Conservation (phyloP, 2,888 invertebrate genomes). For the Bugula neritina region DNA sequence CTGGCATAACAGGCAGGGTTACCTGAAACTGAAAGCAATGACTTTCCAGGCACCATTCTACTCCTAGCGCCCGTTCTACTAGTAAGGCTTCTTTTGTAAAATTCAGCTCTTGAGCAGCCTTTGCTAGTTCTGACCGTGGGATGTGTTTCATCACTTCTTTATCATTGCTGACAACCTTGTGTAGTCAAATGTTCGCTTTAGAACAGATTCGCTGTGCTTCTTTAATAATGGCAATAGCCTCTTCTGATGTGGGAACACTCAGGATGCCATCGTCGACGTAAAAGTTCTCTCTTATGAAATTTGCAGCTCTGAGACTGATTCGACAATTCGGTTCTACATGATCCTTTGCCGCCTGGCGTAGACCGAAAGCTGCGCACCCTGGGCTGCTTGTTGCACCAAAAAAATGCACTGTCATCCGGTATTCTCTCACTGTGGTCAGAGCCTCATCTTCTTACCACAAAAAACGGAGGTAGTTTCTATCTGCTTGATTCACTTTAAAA, state of each 20-base stretch:
- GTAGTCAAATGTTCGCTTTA: not conserved
- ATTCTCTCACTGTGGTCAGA: not conserved
- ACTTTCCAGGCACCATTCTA: not conserved
- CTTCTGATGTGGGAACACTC: not conserved
- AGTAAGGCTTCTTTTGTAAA: not conserved
- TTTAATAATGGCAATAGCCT: not conserved
- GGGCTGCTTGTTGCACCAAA: slow-evolving; percentile 27
- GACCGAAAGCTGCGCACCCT: slow-evolving; percentile 26
- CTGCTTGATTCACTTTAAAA: slow-evolving; percentile 11
- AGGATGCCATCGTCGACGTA: not conserved
- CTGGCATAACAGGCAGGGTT: not conserved
- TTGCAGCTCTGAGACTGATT: not conserved
- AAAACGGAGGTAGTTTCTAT: slow-evolving; percentile 28
- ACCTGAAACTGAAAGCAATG: not conserved
- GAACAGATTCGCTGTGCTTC: not conserved
- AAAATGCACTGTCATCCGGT: slow-evolving; percentile 27
- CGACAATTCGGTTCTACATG: not conserved
- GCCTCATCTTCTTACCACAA: slow-evolving; percentile 26
- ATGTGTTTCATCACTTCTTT: not conserved
- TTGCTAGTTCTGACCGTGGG: not conserved
- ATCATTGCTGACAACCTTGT: not conserved
- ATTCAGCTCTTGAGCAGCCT: not conserved
- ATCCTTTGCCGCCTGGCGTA: not conserved
- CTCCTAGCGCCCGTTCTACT: not conserved
- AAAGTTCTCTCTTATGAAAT: not conserved